Conservation (phyloP, 1,140 invertebrate genomes). For the Amphibalanus amphitrite region DNA sequence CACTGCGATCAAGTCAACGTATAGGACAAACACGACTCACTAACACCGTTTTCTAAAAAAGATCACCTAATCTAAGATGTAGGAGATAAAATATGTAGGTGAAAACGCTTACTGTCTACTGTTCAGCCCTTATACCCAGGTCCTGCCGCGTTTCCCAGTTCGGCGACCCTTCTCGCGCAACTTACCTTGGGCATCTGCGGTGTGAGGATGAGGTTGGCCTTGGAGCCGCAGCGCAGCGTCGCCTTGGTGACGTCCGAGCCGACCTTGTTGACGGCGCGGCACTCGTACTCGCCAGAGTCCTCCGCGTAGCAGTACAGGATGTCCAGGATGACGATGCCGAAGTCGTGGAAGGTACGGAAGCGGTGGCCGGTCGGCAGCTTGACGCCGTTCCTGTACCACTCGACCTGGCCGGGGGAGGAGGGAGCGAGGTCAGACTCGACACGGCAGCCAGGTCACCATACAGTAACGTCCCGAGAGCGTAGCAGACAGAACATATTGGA, state of each 20-base stretch:
- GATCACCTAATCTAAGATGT: too few species aligned
- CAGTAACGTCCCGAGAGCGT: too few species aligned
- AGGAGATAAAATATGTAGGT: too few species aligned
- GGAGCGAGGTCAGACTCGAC: background rate
- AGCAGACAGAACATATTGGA: too few species aligned
- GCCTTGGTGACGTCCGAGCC: conserved; percentile 77
- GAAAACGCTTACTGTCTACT: too few species aligned
- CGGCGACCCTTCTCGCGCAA: too few species aligned
- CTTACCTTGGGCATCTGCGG: conserved; percentile 73
- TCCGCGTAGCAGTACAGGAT: conserved; percentile 93
- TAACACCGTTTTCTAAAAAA: too few species aligned
- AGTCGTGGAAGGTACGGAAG: conserved; percentile 91
- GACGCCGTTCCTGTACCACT: conserved; percentile 89
- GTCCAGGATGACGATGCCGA: conserved; percentile 86
- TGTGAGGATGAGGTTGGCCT: conserved; percentile 80
- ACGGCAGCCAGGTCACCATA: too few species aligned
- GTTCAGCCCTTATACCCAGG: too few species aligned
- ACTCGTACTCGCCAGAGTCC: conserved; percentile 85
- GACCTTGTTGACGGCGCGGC: conserved; percentile 74
- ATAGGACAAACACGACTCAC: too few species aligned
- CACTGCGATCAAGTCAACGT: too few species aligned
- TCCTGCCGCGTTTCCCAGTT: too few species aligned
- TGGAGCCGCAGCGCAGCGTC: conserved; percentile 66
- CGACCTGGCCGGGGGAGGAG: conserved; percentile 44
- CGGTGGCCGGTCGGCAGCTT: conserved; percentile 80